Conservation (phyloP, 2,888 invertebrate genomes). For the Eupithecia centaureata region DNA sequence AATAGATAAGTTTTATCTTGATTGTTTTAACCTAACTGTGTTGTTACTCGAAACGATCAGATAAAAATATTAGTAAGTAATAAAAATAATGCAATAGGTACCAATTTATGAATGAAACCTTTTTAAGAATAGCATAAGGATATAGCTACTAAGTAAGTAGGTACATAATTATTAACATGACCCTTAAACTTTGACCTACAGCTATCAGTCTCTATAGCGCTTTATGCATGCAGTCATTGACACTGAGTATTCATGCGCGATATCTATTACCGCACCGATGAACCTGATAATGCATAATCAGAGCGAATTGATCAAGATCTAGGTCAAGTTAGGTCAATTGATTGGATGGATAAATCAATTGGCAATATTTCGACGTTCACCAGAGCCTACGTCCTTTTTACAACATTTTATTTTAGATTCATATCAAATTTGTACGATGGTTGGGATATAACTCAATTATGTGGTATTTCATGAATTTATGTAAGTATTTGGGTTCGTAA, state of each 20-base stretch:
- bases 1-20: not conserved
- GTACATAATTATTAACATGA: not conserved
- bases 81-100: not conserved
- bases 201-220: not conserved
- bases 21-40: not conserved
- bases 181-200: not conserved
- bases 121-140: not conserved
- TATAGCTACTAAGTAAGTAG: not conserved
- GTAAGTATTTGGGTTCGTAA: too few relatives aligned
- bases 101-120: not conserved
- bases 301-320: not conserved
- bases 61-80: not conserved
- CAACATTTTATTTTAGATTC: too few relatives aligned
- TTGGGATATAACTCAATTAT: too few relatives aligned
- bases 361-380: not conserved
- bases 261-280: not conserved
- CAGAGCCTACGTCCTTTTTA: not conserved
- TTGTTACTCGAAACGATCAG: not conserved
- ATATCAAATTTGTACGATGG: too few relatives aligned
- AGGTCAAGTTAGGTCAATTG: not conserved
- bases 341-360: not conserved
- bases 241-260: slow-evolving; percentile 3
- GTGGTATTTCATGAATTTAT: too few relatives aligned
- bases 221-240: slow-evolving; percentile 5
- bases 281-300: not conserved